Percentiles rank a stretch among this genome's conserved stretches.
These are phyloP conservation scores for Diarsia rubi DNA, from an alignment of 2,888 invertebrate species.

Conservation along the genomic window DNA sequence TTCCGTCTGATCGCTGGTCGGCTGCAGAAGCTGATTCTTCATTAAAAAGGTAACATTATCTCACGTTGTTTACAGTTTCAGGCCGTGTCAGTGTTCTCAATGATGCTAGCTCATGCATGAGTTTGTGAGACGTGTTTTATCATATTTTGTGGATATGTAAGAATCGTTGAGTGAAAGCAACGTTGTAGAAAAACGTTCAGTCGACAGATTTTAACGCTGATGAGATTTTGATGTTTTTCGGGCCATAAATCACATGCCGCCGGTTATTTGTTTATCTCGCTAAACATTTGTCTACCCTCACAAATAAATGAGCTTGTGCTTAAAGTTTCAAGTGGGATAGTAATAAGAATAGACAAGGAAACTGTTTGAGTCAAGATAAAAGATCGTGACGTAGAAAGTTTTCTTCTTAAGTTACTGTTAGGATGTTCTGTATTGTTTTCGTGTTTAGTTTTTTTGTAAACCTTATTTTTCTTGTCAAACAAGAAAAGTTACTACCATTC, in stretches of 20 bases:
- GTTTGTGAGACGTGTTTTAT: slow-evolving; percentile 67
- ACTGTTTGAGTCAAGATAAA: slow-evolving; percentile 55
- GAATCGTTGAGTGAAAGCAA: slow-evolving; percentile 40
- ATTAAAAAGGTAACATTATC: slow-evolving; percentile 72
- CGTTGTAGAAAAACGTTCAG: slow-evolving; percentile 36
- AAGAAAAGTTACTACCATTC: background rate
- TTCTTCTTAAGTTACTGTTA: slow-evolving; percentile 50
- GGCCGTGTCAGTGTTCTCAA: slow-evolving; percentile 78
- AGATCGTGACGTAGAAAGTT: slow-evolving; percentile 53
- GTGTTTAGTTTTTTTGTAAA: slow-evolving; percentile 30
- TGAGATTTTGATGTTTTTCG: slow-evolving; percentile 48
- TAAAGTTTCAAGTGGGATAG: slow-evolving; percentile 53
- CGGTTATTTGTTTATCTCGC: slow-evolving; percentile 51
- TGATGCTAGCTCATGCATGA: slow-evolving; percentile 79
- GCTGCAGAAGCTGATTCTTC: slow-evolving; percentile 46
- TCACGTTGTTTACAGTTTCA: slow-evolving; percentile 81
- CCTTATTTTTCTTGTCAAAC: background rate
- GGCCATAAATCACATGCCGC: slow-evolving; percentile 34
- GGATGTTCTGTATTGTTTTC: slow-evolving; percentile 36
- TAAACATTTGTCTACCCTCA: slow-evolving; percentile 20
- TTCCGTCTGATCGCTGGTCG: slow-evolving; percentile 25
- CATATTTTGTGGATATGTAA: slow-evolving; percentile 61
- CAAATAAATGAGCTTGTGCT: slow-evolving; percentile 42
- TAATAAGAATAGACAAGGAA: slow-evolving; percentile 50
- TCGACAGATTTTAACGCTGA: slow-evolving; percentile 36